Base-by-base conservation (phyloP, 2,888 invertebrate genomes). In the Dryadula phaetusa region DNA sequence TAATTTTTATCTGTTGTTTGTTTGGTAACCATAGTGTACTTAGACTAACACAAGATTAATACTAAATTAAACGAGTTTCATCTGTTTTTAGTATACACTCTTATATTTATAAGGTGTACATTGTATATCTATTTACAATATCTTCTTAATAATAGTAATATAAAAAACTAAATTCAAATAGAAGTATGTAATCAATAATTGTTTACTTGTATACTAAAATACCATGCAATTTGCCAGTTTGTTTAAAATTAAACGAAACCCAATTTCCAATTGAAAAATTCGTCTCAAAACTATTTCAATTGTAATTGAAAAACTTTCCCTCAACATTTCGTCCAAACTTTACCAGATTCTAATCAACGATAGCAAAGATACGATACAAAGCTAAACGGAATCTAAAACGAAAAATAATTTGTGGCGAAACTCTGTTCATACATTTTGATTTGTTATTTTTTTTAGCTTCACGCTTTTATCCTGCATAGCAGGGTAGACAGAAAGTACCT, bases 221-320 rank as follows among this genome's bases (percentile, higher is more conserved):
- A 0, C n/a, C 40, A n/a, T n/a, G 3, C n/a, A 40, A 40, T 3
- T 40, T 40, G 2, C 8, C n/a, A 25, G 49, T 14, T 49, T n/a
- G 49, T n/a, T 49, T 25, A 25, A 49, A 49, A 3, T 49, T 49
- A 25, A 14, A 25, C 14, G 46, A 22, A 22, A 22, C 22, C 1
- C 22, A 22, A 14, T 22, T 47, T 47, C 22, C 22, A 47, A 22
- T 49, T 49, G n/a, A 49, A 25, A 49, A 46, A 49, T 49, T 49
- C 25, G 8, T n/a, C 25, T 49, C 8, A n/a, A 49, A 49, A 25
- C 25, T n/a, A 25, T 25, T 49, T 25, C 25, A 49, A 49, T 49
- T 49, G 49, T n/a, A 49, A 49, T 49, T 25, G 49, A 49, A 49
- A 47, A 49, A 49, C n/a, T 49, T 49, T 49, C 3, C 25, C 49